Evolutionary conservation across 2,113 vertebrate species (phyloP).

Genomic region (Blennius ocellaris): DNA sequence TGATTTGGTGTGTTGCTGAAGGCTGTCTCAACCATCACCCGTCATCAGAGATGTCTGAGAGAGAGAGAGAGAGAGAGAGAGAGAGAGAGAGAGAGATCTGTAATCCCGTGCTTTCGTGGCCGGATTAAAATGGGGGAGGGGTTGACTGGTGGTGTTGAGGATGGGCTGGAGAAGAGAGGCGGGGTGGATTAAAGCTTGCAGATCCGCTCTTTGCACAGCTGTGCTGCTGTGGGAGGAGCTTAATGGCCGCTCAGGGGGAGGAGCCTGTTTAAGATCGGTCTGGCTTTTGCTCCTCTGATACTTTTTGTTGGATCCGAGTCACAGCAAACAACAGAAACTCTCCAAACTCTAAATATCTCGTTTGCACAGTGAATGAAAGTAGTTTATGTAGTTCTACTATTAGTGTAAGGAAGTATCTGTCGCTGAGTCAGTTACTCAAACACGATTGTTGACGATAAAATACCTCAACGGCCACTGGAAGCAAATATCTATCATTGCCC

Average conservation of each 20-base stretch:
- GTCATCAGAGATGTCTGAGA: slow-evolving; percentile 9
- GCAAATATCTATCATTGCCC: no score
- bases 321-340: neutral
- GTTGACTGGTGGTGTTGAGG: slow-evolving; percentile 33
- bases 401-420: no score
- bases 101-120: slow-evolving; percentile 70
- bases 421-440: no score
- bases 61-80: neutral
- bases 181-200: slow-evolving; percentile 59
- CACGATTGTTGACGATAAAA: no score
- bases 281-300: slow-evolving; percentile 1
- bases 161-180: slow-evolving; percentile 29
- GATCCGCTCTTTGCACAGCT: slow-evolving; percentile 64
- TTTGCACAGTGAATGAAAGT: no score
- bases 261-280: slow-evolving; percentile 26
- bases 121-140: slow-evolving; percentile 79
- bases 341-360: neutral
- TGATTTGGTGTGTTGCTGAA: neutral
- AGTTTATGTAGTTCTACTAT: no score
- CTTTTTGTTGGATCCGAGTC: neutral
- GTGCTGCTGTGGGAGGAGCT: slow-evolving; percentile 49
- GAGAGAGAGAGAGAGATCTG: slow-evolving; percentile 50
- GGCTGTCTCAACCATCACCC: neutral
- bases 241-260: slow-evolving; percentile 33
- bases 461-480: no score